Conservation (phyloP, 2,888 invertebrate genomes). For the Melolontha melolontha region DNA sequence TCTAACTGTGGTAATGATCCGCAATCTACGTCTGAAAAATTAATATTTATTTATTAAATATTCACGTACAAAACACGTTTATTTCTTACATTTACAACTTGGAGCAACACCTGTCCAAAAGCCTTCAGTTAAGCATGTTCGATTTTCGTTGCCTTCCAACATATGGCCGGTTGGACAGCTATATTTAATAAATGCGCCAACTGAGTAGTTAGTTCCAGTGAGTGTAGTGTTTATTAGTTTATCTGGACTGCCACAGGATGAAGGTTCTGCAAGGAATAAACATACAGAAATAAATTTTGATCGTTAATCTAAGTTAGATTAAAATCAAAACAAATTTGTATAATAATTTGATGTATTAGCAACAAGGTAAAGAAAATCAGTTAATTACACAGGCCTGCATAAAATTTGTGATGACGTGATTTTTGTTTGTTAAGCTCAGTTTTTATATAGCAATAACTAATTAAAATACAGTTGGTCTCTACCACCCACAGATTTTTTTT, state of each 20-base stretch:
- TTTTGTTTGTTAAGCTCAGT: too few species aligned
- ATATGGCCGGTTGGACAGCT: slow-evolving; percentile 86
- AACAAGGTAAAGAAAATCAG: too few species aligned
- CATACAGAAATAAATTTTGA: slow-evolving; percentile 11
- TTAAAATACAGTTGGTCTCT: too few species aligned
- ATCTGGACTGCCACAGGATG: slow-evolving; percentile 90
- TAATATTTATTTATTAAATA: not conserved
- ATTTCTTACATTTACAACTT: slow-evolving; percentile 84
- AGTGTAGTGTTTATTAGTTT: slow-evolving; percentile 86
- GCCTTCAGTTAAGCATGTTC: slow-evolving; percentile 80
- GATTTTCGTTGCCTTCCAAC: slow-evolving; percentile 76
- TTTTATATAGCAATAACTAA: too few species aligned
- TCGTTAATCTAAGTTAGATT: too few species aligned
- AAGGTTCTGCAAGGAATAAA: slow-evolving; percentile 73
- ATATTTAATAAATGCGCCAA: slow-evolving; percentile 81
- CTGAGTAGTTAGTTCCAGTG: slow-evolving; percentile 74
- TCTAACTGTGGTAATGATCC: slow-evolving; percentile 76
- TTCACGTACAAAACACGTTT: too few species aligned
- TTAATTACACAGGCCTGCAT: too few species aligned
- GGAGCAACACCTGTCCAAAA: slow-evolving; percentile 88
- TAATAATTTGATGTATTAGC: too few species aligned
- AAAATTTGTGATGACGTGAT: too few species aligned
- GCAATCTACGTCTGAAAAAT: slow-evolving; percentile 81
- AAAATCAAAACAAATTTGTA: too few species aligned
- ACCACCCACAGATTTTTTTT: too few species aligned